Evolutionary conservation across 2,888 invertebrate genomes (phyloP).

Genomic region (Nineta flava): DNA sequence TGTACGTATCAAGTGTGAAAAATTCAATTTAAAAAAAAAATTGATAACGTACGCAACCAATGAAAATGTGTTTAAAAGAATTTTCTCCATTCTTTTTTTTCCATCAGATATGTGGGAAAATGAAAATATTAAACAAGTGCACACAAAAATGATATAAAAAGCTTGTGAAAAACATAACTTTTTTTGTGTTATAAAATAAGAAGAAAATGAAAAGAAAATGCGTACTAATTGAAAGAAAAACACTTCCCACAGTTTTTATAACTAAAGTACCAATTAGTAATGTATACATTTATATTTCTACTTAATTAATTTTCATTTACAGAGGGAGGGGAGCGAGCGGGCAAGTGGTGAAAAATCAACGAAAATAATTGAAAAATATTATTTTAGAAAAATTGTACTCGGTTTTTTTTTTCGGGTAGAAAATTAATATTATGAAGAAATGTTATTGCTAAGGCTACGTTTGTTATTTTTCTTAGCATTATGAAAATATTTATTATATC

Average conservation of each 20-base stretch:
- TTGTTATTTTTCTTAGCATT: too few species aligned
- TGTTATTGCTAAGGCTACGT: neutral
- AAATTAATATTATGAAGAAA: neutral
- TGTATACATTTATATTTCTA: constrained; percentile 7
- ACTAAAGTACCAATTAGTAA: constrained; percentile 8
- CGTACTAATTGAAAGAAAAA: constrained; percentile 8
- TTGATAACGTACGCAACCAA: too few species aligned
- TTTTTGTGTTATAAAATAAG: neutral
- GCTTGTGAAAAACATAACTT: neutral
- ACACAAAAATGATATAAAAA: neutral
- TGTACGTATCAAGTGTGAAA: too few species aligned
- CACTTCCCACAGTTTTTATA: constrained; percentile 7
- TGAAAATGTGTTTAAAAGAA: too few species aligned
- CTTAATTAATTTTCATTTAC: constrained; percentile 6
- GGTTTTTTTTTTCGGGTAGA: neutral
- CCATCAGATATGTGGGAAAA: neutral
- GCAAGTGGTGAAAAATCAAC: neutral
- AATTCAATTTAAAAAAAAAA: too few species aligned
- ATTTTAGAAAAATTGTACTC: neutral
- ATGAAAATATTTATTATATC: too few species aligned
- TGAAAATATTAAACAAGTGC: neutral
- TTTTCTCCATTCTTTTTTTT: neutral
- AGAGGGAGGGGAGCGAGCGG: too few species aligned
- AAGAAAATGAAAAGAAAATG: constrained; percentile 8
- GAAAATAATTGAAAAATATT: constrained; percentile 2